Conservation (phyloP, 1,140 invertebrate genomes). For the Archegozetes longisetosus region DNA sequence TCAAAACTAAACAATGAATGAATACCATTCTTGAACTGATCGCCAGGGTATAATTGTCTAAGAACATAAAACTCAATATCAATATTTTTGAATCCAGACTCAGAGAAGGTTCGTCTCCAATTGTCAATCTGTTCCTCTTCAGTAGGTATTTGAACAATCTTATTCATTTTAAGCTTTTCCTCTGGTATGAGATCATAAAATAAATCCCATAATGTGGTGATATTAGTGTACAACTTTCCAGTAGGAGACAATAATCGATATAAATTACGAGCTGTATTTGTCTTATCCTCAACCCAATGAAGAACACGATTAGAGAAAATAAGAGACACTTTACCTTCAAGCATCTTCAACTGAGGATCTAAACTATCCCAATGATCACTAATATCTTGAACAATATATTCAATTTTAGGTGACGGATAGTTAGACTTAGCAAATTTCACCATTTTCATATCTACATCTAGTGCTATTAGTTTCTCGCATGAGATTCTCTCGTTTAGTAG, state of each 20-base stretch:
- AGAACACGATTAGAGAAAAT: conserved; percentile 11
- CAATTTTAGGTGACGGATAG: conserved; percentile 5
- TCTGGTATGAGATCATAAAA: conserved; percentile 1
- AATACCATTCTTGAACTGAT: conserved; percentile 3
- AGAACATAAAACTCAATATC: conserved; percentile 1
- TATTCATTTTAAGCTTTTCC: neutral
- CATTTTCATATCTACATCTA: conserved; percentile 7
- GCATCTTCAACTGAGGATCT: neutral
- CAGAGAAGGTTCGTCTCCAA: neutral
- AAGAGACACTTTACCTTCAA: conserved; percentile 5
- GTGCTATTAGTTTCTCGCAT: neutral
- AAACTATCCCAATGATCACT: conserved; percentile 1
- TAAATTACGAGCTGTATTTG: neutral
- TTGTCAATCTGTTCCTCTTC: conserved; percentile 8
- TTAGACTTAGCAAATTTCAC: neutral
- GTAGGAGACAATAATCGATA: conserved; percentile 3
- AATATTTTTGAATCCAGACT: neutral
- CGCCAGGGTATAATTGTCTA: conserved; percentile 1
- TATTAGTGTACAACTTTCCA: conserved; percentile 1
- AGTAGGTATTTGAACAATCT: conserved; percentile 1
- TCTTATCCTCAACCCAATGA: conserved; percentile 11
- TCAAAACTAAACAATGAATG: neutral
- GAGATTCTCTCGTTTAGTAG: neutral
- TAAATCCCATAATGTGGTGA: conserved; percentile 11
- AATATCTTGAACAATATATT: conserved; percentile 3